Conservation (phyloP, 2,113 vertebrate genomes). For the Calidris pygmaea region DNA sequence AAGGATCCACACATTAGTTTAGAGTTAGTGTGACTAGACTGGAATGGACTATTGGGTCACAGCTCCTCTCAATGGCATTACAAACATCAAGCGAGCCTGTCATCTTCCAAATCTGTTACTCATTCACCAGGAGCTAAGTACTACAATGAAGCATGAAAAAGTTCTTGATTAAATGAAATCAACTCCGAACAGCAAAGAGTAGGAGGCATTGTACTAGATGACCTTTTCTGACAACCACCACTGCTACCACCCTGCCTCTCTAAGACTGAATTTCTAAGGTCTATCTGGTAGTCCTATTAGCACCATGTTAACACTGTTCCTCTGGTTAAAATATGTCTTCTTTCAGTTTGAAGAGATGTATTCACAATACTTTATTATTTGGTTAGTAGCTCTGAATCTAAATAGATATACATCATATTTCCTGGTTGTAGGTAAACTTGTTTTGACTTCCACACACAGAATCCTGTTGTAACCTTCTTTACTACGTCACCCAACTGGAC, state of each 20-base stretch:
- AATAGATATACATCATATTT: background rate
- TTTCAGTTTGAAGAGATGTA: background rate
- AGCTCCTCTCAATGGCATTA: background rate
- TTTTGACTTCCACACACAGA: background rate
- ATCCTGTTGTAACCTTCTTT: background rate
- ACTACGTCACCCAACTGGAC: background rate
- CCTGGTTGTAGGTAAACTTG: background rate
- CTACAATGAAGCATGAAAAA: background rate
- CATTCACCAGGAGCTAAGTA: background rate
- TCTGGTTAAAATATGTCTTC: background rate
- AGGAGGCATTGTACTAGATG: background rate
- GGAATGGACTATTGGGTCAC: background rate
- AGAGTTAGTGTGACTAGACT: background rate
- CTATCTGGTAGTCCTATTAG: background rate
- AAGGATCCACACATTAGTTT: background rate
- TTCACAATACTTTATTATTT: background rate
- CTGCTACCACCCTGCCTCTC: background rate
- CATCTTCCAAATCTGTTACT: background rate
- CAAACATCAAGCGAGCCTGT: fast-evolving
- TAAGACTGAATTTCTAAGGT: background rate
- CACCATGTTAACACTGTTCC: background rate
- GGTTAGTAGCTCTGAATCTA: background rate
- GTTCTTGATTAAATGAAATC: background rate
- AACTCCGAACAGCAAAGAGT: background rate
- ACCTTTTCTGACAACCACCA: background rate